Evolutionary conservation across 2,888 invertebrate genomes (phyloP).

Genomic region (Euphydryas editha): DNA sequence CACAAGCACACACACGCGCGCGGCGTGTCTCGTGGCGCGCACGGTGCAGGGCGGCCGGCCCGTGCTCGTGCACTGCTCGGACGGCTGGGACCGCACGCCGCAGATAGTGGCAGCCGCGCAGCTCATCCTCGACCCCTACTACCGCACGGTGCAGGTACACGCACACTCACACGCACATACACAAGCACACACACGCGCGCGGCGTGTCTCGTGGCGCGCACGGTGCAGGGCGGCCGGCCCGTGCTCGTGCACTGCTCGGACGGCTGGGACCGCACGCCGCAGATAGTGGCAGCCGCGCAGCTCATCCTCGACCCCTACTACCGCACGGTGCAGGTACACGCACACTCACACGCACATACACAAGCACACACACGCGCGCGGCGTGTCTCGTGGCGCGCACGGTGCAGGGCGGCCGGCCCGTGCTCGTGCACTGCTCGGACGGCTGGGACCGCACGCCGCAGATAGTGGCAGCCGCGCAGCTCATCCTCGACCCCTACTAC

Average conservation of each 20-base stretch:
- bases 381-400: slow-evolving; percentile 92
- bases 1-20: neutral
- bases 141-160: slow-evolving; percentile 93
- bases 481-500: slow-evolving; percentile 97
- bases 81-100: slow-evolving; percentile 99
- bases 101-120: slow-evolving; percentile 97
- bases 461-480: slow-evolving; percentile 95
- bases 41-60: slow-evolving; percentile 93
- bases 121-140: slow-evolving; percentile 96
- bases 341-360: neutral
- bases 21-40: slow-evolving; percentile 89
- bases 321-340: slow-evolving; percentile 91
- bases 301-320: slow-evolving; percentile 97
- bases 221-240: slow-evolving; percentile 92
- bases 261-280: slow-evolving; percentile 99
- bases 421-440: slow-evolving; percentile 98
- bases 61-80: slow-evolving; percentile 98
- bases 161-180: neutral
- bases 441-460: slow-evolving; percentile 99
- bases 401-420: slow-evolving; percentile 93
- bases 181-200: neutral
- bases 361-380: neutral
- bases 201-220: slow-evolving; percentile 90
- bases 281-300: slow-evolving; percentile 96
- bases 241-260: slow-evolving; percentile 99